Percentiles rank a stretch among this genome's conserved stretches.
Conservation (phyloP, 2,113 vertebrate genomes). For the Planiliza haematocheilus region DNA sequence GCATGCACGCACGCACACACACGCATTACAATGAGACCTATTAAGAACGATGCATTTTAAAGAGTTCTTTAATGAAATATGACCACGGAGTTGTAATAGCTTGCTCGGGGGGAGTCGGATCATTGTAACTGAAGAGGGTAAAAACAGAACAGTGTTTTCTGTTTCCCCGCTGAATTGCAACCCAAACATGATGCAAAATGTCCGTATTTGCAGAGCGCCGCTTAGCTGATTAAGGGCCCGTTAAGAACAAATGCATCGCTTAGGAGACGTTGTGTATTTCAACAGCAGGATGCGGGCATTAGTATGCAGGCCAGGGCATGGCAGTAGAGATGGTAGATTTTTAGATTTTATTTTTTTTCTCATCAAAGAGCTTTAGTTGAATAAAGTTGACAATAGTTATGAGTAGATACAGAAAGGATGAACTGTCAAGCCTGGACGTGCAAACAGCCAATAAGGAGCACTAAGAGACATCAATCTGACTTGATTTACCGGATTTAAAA, state of each 20-base stretch:
- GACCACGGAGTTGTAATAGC: conserved; percentile 64
- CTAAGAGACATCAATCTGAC: no score
- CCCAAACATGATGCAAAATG: conserved; percentile 67
- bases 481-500: no score
- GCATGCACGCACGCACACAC: conserved; percentile 28
- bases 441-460: no score
- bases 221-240: conserved; percentile 29
- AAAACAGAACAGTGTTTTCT: conserved; percentile 50
- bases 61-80: conserved; percentile 73
- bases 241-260: conserved; percentile 16
- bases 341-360: neutral
- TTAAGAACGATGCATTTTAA: conserved; percentile 71
- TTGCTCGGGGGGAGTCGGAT: conserved; percentile 61
- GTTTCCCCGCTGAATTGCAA: conserved; percentile 64
- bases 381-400: neutral
- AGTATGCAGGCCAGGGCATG: neutral
- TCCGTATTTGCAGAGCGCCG: conserved; percentile 36
- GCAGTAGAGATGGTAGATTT: neutral
- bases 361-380: neutral
- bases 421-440: no score
- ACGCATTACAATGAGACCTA: conserved; percentile 55
- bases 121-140: conserved; percentile 52
- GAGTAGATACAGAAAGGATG: neutral
- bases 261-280: conserved; percentile 4
- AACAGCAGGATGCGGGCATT: neutral